These are phyloP conservation scores for Troilus luridus DNA, from an alignment of 2,888 invertebrate species.

Conservation along the genomic window DNA sequence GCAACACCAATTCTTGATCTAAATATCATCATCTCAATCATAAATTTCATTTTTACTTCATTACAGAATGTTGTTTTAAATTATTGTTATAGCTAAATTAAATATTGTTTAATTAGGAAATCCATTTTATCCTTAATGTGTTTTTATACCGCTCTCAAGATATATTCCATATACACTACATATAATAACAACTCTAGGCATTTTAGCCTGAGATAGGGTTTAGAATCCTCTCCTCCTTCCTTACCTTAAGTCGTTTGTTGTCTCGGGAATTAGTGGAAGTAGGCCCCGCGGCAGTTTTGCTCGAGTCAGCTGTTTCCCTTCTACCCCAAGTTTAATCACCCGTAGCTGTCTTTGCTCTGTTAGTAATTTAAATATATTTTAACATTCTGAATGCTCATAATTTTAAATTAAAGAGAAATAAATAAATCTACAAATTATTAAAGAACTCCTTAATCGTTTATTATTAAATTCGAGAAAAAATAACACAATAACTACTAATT, in stretches of 20 bases:
- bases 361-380: background rate
- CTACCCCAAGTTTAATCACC: background rate
- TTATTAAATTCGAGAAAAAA: too few relatives aligned
- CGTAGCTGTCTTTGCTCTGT: background rate
- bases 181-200: background rate
- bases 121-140: too few relatives aligned
- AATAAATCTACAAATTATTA: background rate
- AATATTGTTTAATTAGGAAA: too few relatives aligned
- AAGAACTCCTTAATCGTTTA: background rate
- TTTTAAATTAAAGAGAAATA: background rate
- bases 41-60: too few relatives aligned
- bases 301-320: background rate
- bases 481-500: too few relatives aligned
- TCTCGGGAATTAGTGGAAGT: background rate
- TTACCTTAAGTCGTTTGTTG: conserved; percentile 9
- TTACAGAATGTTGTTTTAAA: too few relatives aligned
- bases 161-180: background rate
- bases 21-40: too few relatives aligned
- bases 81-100: too few relatives aligned
- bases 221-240: background rate
- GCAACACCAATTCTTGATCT: too few relatives aligned
- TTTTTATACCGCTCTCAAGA: too few relatives aligned
- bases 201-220: background rate
- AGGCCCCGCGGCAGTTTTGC: background rate
- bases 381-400: background rate